Base-by-base conservation (phyloP, 2,797 vertebrate species). In the Odontamblyopus rebecca region DNA sequence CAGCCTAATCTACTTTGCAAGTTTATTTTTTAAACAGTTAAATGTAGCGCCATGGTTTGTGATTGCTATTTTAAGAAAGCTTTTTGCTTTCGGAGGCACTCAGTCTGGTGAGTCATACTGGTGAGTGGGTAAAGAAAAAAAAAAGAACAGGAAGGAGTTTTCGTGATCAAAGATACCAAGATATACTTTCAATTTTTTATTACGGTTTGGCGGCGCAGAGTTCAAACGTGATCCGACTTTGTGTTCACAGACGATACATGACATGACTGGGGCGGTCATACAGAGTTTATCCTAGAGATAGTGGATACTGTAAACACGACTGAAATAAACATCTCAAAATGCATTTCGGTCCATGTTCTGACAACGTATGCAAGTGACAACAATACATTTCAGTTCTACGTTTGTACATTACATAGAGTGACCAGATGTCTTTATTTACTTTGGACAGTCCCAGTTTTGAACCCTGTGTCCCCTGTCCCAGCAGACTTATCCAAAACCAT, bases 101-200 rank as follows among this genome's bases (percentile, higher is more conserved):
- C 66, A 61, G 53, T 63, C 66, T 60, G 53, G 69, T 72, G 66
- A 68, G 15, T 72, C 66, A 72, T 41, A 16, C 18, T 38, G 8
- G 7, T 35, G 54, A 67, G 18, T 35, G 29, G 26, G 19, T 11
- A 35, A 54, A 54, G 18, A 5, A 61, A 44, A 44, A 44, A 35
- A 23, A 12, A 61, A 61, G 19, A 61, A 32, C 26, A 32, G 66
- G 50, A 67, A 35, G 51, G 16, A 29, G 12, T 35, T 67, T 67
- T 53, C 35, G 18, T 67, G 30, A 53, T 53, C 12, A 67, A 51
- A 51, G 30, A 51, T 67, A 51, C 54, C 19, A 57, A 57, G 3
- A 26, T 67, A 32, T 51, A 53, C n/a, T 51, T 32, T 67, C 0
- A 50, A 66, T 51, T 19, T 64, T 65, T 48, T 27, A 65, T 11